phyloP scores from a whole-genome alignment of 2,113 vertebrate genomes.

The Athene cunicularia region DNA sequence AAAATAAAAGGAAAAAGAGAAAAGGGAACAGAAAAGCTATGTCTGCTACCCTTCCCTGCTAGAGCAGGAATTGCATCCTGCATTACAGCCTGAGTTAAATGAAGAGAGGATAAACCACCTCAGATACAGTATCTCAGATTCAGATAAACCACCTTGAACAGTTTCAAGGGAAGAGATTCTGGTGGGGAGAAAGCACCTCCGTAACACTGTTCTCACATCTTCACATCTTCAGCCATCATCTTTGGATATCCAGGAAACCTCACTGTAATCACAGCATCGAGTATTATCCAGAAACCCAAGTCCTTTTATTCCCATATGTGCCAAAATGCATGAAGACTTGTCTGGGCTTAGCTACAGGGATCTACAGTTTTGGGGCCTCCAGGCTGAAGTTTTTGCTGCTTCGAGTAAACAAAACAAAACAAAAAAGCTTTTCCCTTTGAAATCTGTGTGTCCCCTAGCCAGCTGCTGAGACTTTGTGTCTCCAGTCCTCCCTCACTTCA shows the following conservation, averaged over 20 bases:
- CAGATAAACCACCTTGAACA: not conserved
- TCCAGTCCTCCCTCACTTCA: conserved; percentile 57
- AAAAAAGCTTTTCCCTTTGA: conserved; percentile 55
- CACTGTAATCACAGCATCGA: not conserved
- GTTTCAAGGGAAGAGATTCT: not conserved
- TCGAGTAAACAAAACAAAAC: conserved; percentile 52
- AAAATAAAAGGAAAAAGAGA: too few relatives aligned
- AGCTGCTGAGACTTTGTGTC: conserved; percentile 65
- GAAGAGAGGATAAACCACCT: not conserved
- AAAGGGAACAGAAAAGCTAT: not conserved
- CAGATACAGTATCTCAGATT: not conserved
- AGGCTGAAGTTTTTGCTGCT: conserved; percentile 30
- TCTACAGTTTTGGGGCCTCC: conserved; percentile 48
- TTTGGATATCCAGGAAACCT: not conserved
- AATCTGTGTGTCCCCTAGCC: conserved; percentile 18
- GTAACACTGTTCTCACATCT: not conserved
- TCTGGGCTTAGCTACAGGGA: conserved; percentile 50
- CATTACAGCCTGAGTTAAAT: not conserved
- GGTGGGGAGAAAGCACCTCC: not conserved
- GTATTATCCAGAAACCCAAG: not conserved
- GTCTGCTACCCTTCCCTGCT: not conserved
- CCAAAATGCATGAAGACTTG: conserved; percentile 36
- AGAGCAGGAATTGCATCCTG: not conserved
- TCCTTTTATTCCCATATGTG: not conserved
- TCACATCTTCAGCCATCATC: not conserved